Percentiles rank a stretch among this genome's conserved stretches.
Conservation (phyloP, 2,888 invertebrate species). For the Hypselothyrea guttata region DNA sequence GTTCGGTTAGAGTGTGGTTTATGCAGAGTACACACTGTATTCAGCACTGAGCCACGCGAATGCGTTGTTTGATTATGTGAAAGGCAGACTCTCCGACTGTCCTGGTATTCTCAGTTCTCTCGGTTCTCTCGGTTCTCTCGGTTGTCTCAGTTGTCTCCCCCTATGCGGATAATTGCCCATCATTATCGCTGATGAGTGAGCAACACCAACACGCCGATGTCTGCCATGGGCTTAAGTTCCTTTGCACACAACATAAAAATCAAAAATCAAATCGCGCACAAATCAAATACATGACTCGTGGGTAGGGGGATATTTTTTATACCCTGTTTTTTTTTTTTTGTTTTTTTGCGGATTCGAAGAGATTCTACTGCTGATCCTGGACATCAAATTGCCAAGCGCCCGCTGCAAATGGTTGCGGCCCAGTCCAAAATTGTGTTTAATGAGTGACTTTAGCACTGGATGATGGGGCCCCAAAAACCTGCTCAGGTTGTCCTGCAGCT, state of each 20-base stretch:
- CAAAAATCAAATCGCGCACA: slow-evolving; percentile 67
- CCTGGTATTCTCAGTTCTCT: too few relatives aligned
- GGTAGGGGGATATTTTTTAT: too few relatives aligned
- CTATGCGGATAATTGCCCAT: slow-evolving; percentile 69
- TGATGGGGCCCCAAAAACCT: slow-evolving; percentile 33
- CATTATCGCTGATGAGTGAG: slow-evolving; percentile 76
- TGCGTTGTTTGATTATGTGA: background rate
- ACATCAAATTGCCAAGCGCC: slow-evolving; percentile 34
- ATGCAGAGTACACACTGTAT: too few relatives aligned
- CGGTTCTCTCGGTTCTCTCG: background rate
- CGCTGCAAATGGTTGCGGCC: slow-evolving; percentile 20
- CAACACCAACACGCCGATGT: slow-evolving; percentile 49
- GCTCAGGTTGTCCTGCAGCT: slow-evolving; percentile 5
- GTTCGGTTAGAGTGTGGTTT: too few relatives aligned
- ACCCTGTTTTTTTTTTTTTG: too few relatives aligned
- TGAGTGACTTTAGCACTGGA: slow-evolving; percentile 68
- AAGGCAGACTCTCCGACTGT: too few relatives aligned
- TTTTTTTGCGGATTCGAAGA: slow-evolving; percentile 4
- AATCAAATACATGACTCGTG: slow-evolving; percentile 57
- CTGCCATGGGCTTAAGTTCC: slow-evolving; percentile 31
- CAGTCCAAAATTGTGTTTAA: slow-evolving; percentile 71
- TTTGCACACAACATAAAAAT: slow-evolving; percentile 39
- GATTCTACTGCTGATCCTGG: slow-evolving; percentile 4
- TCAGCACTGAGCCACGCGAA: background rate
- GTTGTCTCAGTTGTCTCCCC: slow-evolving; percentile 19